These are phyloP conservation scores for Scleropages formosus DNA, from an alignment of 2,797 vertebrate genomes.

Conservation along the genomic window DNA sequence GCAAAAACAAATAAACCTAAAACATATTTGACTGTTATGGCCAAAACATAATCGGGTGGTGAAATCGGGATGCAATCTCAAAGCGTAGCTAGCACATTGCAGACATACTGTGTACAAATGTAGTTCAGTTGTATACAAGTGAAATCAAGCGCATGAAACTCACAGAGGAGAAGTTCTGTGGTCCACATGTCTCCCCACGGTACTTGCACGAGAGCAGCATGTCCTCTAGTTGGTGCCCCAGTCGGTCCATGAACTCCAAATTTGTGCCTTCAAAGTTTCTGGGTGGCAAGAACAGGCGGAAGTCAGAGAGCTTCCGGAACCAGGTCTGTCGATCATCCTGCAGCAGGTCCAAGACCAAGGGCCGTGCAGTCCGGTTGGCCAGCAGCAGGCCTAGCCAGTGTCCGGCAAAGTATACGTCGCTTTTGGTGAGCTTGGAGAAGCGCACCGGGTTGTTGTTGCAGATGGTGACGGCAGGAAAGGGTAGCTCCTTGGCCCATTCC, in stretches of 20 bases:
- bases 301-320: constrained; percentile 94
- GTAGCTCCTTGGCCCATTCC: constrained; percentile 90
- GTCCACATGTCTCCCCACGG: constrained; percentile 88
- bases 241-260: constrained; percentile 92
- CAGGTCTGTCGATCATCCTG: constrained; percentile 83
- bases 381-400: constrained; percentile 91
- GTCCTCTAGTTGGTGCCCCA: constrained; percentile 95
- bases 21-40: not conserved
- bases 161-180: constrained; percentile 97
- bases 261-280: constrained; percentile 95
- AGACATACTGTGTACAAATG: not conserved
- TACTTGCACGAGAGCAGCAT: constrained; percentile 98
- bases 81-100: not conserved
- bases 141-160: constrained; percentile 61
- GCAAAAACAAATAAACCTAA: not conserved
- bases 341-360: constrained; percentile 86
- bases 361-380: constrained; percentile 87
- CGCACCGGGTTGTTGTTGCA: constrained; percentile 98
- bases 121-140: not conserved
- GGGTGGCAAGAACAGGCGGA: constrained; percentile 90
- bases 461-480: constrained; percentile 91
- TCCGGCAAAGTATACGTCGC: constrained; percentile 92
- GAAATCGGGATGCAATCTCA: not conserved
- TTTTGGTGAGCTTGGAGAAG: constrained; percentile 93
- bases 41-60: not conserved